Base-by-base conservation (phyloP, 2,797 vertebrate species). In the Urophycis tenuis region DNA sequence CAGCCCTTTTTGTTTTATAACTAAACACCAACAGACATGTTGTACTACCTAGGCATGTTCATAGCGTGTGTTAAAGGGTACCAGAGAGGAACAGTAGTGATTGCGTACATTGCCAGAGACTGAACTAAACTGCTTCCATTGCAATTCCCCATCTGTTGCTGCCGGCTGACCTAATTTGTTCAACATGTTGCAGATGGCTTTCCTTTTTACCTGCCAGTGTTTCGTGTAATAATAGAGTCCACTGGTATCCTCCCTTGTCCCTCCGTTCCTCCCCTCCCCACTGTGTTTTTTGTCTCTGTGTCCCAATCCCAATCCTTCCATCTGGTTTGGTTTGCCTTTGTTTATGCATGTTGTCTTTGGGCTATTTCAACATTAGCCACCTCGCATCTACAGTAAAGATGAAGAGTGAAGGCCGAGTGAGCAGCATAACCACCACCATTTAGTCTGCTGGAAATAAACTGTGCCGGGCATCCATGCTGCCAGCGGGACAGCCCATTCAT, bases 11-110 rank as follows among this genome's bases (percentile, higher is more conserved):
- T 64, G 25, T 64, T 64, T 64, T 29, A 64, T 25, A 29, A 29
- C 53, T 64, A n/a, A 64, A 29, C n/a, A 64, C n/a, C n/a, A 75
- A 81, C 45, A 25, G 74, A 75, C 77, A 67, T 67, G 80, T 79
- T 82, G 76, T 87, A 80, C 82, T 81, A 78, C 80, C 80, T 74
- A 80, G 78, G 80, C 78, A 85, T 82, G 79, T 90, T 91, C 88
- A 88, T 49, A 78, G 78, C 77, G 30, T 73, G 79, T 0, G 45
- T 80, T 80, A 77, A 77, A 74, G 82, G 80, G 82, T 82, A 79
- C 75, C 80, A 45, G 77, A 84, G 36, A 74, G 70, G 60, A 81
- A 69, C 34, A 9, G 81, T 72, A 79, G 76, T 83, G 77, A 87
- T 80, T 87, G 39, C 77, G 74, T 77, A 33, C 39, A 29, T 78